Evolutionary conservation across 2,797 vertebrate species (phyloP).

Genomic region (Pseudopleuronectes americanus): DNA sequence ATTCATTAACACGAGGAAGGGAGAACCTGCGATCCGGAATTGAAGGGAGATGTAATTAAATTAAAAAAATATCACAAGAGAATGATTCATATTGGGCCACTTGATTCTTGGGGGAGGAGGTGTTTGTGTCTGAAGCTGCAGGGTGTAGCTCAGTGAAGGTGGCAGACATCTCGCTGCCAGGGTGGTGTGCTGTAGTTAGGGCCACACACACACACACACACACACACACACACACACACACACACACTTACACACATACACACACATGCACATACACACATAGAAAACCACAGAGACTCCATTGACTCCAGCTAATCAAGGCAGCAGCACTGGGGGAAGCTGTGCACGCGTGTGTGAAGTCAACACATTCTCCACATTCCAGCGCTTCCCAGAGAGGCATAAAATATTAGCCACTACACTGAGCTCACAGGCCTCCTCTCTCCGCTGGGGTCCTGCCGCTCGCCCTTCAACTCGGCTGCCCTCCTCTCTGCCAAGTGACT

Average conservation of each 20-base stretch:
- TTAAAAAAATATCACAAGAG: not conserved
- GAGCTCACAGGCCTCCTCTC: slow-evolving; percentile 39
- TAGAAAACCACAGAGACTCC: slow-evolving; percentile 76
- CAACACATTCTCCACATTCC: slow-evolving; percentile 91
- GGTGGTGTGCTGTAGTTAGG: slow-evolving; percentile 74
- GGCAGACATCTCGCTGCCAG: slow-evolving; percentile 14
- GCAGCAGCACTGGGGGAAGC: slow-evolving; percentile 70
- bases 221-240: slow-evolving; percentile 37
- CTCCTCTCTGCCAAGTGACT: slow-evolving; percentile 59
- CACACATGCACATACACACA: slow-evolving; percentile 34
- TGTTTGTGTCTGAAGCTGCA: slow-evolving; percentile 67
- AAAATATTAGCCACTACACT: slow-evolving; percentile 80
- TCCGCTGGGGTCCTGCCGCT: slow-evolving; percentile 49
- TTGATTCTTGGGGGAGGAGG: slow-evolving; percentile 33
- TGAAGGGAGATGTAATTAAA: not conserved
- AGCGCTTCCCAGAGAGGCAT: slow-evolving; percentile 86
- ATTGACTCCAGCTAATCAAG: slow-evolving; percentile 84
- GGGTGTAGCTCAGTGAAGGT: slow-evolving; percentile 63
- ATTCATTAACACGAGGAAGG: not conserved
- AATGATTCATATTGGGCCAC: not conserved
- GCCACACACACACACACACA: slow-evolving; percentile 69
- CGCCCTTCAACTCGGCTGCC: slow-evolving; percentile 28
- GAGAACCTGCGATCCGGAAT: not conserved
- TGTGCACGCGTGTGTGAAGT: slow-evolving; percentile 82
- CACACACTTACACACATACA: slow-evolving; percentile 3